These are phyloP conservation scores for Pollenia labialis DNA, from an alignment of 2,888 invertebrate species.

Conservation along the genomic window DNA sequence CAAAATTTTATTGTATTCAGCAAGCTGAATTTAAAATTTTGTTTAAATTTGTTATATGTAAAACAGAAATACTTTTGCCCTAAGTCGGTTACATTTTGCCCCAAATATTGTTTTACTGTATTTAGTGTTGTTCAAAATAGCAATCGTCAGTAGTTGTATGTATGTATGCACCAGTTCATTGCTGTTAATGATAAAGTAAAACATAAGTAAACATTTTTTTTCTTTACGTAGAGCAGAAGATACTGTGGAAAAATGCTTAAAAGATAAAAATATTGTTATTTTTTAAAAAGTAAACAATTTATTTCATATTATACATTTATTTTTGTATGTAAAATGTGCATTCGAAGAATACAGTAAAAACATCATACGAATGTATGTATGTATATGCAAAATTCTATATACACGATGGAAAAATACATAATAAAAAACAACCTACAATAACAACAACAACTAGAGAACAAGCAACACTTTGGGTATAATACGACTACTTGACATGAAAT, in stretches of 20 bases:
- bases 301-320: constrained; percentile 61
- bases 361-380: background rate
- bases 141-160: constrained; percentile 18
- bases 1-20: background rate
- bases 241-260: constrained; percentile 32
- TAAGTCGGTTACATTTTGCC: constrained; percentile 35
- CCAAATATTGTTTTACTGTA: constrained; percentile 8
- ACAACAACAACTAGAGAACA: constrained; percentile 36
- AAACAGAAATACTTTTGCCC: no score
- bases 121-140: constrained; percentile 31
- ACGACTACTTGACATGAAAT: constrained; percentile 66
- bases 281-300: constrained; percentile 67
- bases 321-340: constrained; percentile 42
- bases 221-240: constrained; percentile 13
- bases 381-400: constrained; percentile 58
- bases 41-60: no score
- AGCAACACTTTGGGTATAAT: constrained; percentile 30
- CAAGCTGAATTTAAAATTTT: background rate
- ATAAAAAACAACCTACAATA: constrained; percentile 41
- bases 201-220: constrained; percentile 15
- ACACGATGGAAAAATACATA: constrained; percentile 68
- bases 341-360: constrained; percentile 19
- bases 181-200: constrained; percentile 47
- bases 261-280: constrained; percentile 65
- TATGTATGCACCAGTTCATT: constrained; percentile 10